phyloP scores from a whole-genome alignment of 2,113 vertebrate genomes.

The Vombatus ursinus region DNA sequence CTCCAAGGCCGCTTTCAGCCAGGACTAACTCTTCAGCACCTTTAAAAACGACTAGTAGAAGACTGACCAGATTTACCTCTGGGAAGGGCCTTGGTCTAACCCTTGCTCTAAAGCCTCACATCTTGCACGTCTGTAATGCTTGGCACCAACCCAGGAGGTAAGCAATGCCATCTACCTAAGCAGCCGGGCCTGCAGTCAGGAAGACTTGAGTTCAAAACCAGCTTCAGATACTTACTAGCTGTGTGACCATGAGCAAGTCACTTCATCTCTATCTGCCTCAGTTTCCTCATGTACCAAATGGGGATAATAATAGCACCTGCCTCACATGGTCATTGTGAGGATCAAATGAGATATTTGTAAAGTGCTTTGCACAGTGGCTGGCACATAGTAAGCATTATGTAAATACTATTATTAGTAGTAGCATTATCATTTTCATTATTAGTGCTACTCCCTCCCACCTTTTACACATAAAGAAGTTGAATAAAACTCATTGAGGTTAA shows the following conservation, averaged over 20 bases:
- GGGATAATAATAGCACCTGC: not conserved
- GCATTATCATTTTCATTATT: not conserved
- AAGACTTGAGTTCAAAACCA: not conserved
- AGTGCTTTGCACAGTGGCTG: not conserved
- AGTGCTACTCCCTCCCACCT: not conserved
- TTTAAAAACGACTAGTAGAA: not conserved
- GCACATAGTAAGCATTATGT: not conserved
- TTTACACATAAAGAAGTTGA: not conserved
- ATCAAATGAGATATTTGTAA: not conserved
- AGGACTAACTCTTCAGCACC: not conserved
- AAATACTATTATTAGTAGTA: not conserved
- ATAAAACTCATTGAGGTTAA: not conserved
- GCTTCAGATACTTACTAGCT: not conserved
- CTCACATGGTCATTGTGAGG: not conserved
- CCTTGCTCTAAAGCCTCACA: not conserved
- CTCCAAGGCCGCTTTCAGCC: not conserved
- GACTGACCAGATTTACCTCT: not conserved
- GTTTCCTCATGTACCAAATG: not conserved
- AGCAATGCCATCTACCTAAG: no score
- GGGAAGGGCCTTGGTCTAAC: rapidly evolving
- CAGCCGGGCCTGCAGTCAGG: not conserved
- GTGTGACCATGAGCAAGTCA: not conserved
- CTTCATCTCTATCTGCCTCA: not conserved
- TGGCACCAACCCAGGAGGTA: not conserved
- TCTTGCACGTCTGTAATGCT: rapidly evolving